Evolutionary conservation across 2,888 invertebrate genomes (phyloP).

Genomic region (Diaphora mendica): DNA sequence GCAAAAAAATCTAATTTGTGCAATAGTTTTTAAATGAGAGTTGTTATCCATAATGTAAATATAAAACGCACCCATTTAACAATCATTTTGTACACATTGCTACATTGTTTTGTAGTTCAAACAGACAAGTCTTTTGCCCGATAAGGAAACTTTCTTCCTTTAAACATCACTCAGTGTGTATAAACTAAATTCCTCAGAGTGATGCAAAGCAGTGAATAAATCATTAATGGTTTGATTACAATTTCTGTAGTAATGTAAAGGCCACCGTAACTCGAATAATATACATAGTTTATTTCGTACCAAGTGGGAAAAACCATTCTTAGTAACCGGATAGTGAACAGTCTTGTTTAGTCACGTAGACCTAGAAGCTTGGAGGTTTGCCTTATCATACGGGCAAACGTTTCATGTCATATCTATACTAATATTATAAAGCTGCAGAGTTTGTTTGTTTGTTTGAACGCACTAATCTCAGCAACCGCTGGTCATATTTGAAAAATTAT

Average conservation of each 20-base stretch:
- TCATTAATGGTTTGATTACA: slow-evolving; percentile 8
- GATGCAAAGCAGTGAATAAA: background rate
- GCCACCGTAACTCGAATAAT: slow-evolving; percentile 33
- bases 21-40: background rate
- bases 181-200: background rate
- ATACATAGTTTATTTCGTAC: slow-evolving; percentile 33
- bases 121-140: slow-evolving; percentile 66
- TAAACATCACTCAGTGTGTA: slow-evolving; percentile 40
- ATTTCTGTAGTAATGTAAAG: slow-evolving; percentile 23
- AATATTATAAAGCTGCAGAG: too few relatives aligned
- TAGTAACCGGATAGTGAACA: slow-evolving; percentile 29
- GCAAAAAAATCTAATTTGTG: slow-evolving; percentile 4
- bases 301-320: slow-evolving; percentile 56
- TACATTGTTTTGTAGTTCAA: slow-evolving; percentile 65
- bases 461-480: too few relatives aligned
- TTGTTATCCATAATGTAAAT: slow-evolving; percentile 40
- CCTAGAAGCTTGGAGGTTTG: background rate
- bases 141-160: slow-evolving; percentile 63
- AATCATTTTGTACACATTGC: slow-evolving; percentile 67
- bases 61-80: slow-evolving; percentile 57
- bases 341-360: slow-evolving; percentile 10
- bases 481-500: too few relatives aligned
- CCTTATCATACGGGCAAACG: background rate
- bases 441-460: too few relatives aligned
- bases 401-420: too few relatives aligned